Conservation (phyloP, 2,113 vertebrate genomes). For the Aythya baeri region DNA sequence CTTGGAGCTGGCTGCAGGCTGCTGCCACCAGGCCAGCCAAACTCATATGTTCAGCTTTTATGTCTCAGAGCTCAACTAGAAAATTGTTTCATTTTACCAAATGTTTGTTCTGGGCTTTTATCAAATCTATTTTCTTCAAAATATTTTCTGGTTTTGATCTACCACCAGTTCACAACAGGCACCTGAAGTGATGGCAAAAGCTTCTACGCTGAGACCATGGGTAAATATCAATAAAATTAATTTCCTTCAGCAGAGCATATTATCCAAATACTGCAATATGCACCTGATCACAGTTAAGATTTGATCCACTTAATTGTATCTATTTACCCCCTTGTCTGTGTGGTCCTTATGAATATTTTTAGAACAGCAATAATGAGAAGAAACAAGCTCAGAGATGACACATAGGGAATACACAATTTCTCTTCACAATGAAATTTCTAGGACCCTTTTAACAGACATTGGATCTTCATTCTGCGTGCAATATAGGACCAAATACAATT, state of each 20-base stretch:
- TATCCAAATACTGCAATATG: not conserved
- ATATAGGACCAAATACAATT: not conserved
- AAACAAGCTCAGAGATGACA: not conserved
- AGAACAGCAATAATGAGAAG: not conserved
- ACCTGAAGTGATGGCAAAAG: not conserved
- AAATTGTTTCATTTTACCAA: not conserved
- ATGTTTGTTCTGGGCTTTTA: not conserved
- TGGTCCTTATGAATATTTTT: not conserved
- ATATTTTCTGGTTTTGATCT: not conserved
- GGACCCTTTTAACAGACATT: not conserved
- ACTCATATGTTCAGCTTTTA: not conserved
- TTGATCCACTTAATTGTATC: not conserved
- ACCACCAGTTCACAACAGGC: not conserved
- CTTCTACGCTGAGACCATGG: not conserved
- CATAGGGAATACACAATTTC: not conserved
- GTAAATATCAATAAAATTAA: constrained; percentile 5
- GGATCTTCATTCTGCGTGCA: not conserved
- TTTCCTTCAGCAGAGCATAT: not conserved
- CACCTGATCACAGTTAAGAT: not conserved
- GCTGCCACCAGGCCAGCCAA: not conserved
- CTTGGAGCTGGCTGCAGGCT: not conserved
- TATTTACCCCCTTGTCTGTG: not conserved
- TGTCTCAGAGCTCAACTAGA: not conserved
- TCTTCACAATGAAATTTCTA: constrained; percentile 4
- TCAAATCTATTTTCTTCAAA: not conserved